A percentile compares a stretch with the other conserved stretches of the same genome.
Evolutionary conservation across 2,113 vertebrate genomes (phyloP).

Genomic region (Notothenia rossii): DNA sequence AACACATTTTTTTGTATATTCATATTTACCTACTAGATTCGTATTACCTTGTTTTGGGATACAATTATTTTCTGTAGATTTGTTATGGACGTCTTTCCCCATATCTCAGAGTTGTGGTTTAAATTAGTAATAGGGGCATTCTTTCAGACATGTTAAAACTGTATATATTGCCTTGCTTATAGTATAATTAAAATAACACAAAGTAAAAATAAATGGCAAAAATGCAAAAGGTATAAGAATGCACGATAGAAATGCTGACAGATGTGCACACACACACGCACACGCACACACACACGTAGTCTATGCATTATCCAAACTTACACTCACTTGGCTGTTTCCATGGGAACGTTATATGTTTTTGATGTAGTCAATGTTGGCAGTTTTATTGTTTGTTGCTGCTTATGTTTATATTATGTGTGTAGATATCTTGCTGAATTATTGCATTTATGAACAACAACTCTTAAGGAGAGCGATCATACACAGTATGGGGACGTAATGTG

Average conservation of each 20-base stretch:
- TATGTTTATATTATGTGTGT: neutral
- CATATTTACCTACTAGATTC: too few species aligned
- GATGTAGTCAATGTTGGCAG: neutral
- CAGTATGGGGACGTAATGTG: too few species aligned
- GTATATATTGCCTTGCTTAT: neutral
- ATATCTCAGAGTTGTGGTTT: too few species aligned
- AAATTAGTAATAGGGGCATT: too few species aligned
- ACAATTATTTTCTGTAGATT: too few species aligned
- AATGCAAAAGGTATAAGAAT: neutral
- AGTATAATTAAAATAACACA: neutral
- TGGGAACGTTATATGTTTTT: conserved; percentile 4
- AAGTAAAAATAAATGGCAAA: neutral
- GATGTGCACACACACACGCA: neutral
- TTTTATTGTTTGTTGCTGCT: neutral
- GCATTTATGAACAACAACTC: neutral
- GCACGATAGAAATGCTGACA: conserved; percentile 3
- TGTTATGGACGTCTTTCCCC: too few species aligned
- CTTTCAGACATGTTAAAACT: neutral
- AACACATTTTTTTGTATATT: too few species aligned
- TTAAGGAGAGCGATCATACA: too few species aligned
- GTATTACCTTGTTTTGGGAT: too few species aligned
- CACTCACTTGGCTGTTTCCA: conserved; percentile 3
- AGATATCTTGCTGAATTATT: neutral
- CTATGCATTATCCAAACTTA: neutral
- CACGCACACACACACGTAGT: too few species aligned